These are phyloP conservation scores for Drosophila multiciliata DNA, from an alignment of 2,888 invertebrate genomes.

Conservation along the genomic window DNA sequence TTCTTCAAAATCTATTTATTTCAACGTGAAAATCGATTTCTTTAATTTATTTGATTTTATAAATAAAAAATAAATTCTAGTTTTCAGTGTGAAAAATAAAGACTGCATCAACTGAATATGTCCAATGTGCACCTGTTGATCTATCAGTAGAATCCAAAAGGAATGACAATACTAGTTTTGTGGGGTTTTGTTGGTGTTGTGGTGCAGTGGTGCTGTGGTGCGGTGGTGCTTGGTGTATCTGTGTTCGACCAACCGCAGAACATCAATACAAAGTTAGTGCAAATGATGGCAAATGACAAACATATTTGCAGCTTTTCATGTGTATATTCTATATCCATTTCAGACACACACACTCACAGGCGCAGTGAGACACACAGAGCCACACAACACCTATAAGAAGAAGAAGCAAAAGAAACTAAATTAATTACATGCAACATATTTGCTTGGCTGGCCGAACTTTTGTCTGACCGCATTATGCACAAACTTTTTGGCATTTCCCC, in stretches of 20 bases:
- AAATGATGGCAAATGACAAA: slow-evolving; percentile 24
- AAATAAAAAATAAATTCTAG: background rate
- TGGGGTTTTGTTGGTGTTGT: background rate
- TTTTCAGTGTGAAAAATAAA: background rate
- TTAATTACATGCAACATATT: slow-evolving; percentile 58
- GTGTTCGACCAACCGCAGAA: slow-evolving; percentile 18
- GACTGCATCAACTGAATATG: background rate
- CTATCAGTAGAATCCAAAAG: background rate
- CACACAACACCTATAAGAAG: background rate
- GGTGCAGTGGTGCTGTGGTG: background rate
- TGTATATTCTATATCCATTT: slow-evolving; percentile 2
- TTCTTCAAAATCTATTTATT: background rate
- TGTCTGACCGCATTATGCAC: slow-evolving; percentile 57
- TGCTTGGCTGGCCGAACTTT: slow-evolving; percentile 48
- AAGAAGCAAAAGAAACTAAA: slow-evolving; percentile 47
- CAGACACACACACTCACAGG: background rate
- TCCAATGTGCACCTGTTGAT: background rate
- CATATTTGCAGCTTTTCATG: slow-evolving; percentile 27
- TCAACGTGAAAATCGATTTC: background rate
- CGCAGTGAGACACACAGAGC: slow-evolving; percentile 1
- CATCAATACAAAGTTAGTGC: slow-evolving; percentile 36
- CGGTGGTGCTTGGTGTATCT: background rate
- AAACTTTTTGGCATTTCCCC: slow-evolving; percentile 47
- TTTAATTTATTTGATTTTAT: background rate
- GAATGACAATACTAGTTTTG: background rate